Evolutionary conservation across 2,888 invertebrate species (phyloP), one percentile per base, ranked within the genome.

Genomic region (Hyalella azteca): DNA sequence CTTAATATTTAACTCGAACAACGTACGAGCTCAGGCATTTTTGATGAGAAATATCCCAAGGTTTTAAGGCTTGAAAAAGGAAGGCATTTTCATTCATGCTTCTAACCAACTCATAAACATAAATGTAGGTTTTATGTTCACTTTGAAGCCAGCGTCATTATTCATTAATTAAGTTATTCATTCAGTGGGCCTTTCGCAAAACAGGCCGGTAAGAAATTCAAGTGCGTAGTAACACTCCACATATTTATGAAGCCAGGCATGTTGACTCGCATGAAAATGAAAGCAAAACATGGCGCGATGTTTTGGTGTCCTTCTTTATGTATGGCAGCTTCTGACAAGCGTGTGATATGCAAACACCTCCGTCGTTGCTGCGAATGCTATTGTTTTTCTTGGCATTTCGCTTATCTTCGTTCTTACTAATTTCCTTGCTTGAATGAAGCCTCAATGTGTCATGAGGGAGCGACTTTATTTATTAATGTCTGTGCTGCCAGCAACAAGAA

Each of bases 1-100:
- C 66, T 66, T 29, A 66, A 66, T 66, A 66, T 66, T 66, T 66
- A 32, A 66, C 32, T 3, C 19, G 19, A 36, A 66, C 66, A 66
- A n/a, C 36, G 36, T 66, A 36, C 66, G 36, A 36, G 36, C 29
- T 7, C 19, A 36, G 32, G 36, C 4, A 66, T 36, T 29, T 36
- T 66, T 66, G 19, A 66, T 5, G 19, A 11, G 54, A 22, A 54
- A 54, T 54, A 54, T 22, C n/a, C n/a, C 66, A 19, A 36, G 19
- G 66, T 11, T 19, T n/a, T 45, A 15, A 45, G 45, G n/a, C 66
- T 66, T 22, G 2, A 66, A 66, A 66, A 66, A 36, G 19, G 15
- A n/a, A n/a, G 5, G 66, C 19, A 66, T 36, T 66, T 66, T 66
- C 36, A 29, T 66, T 36, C 66, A 36, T 29, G n/a, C n/a, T n/a